Evolutionary conservation across 2,797 vertebrate species (phyloP), one percentile per base, ranked within the genome.

Genomic region (Danio albolineatus): DNA sequence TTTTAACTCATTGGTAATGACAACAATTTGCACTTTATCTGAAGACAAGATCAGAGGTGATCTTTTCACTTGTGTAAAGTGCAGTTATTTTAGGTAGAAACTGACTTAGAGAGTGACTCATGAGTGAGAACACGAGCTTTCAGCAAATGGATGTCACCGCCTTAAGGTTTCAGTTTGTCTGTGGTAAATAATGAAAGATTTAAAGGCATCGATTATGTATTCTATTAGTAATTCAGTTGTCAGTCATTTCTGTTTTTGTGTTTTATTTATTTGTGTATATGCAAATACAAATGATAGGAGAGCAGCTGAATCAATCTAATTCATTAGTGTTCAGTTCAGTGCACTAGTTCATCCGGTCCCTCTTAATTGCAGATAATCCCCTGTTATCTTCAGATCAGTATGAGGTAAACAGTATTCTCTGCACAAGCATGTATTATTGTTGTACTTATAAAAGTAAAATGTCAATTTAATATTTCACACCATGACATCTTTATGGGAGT

Each of bases 361-460:
- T 59, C 60, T 70, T 79, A 71, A 79, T 83, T 78, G 57, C 44
- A 66, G 21, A 56, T 59, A 64, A 57, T 78, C 56, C 59, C 43
- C 61, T 6, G 0, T 56, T 82, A 59, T 69, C 65, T 70, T 78
- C 13, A 51, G 36, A 78, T 59, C 53, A 41, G 75, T 77, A 59
- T 59, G 54, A 13, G 14, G 16, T 59, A 59, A 67, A 60, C 43
- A 78, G 69, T 19, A 4, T 6, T 21, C 36, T 60, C 13, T 60
- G 65, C 1, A 51, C n/a, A 69, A 49, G 51, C 13, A 49, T 70
- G 8, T 6, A 28, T 51, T 21, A 12, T 38, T 4, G n/a, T 10
- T 62, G 28, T 19, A 62, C 7, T 17, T 14, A 56, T 6, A 39
- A 9, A 48, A 36, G 2, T 46, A 10, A 54, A 28, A 46, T 48